A percentile compares a stretch with the other conserved stretches of the same genome.
These are phyloP conservation scores for Phenganax marumi DNA, from an alignment of 92 coral and sea anemone species.

Conservation along the genomic window DNA sequence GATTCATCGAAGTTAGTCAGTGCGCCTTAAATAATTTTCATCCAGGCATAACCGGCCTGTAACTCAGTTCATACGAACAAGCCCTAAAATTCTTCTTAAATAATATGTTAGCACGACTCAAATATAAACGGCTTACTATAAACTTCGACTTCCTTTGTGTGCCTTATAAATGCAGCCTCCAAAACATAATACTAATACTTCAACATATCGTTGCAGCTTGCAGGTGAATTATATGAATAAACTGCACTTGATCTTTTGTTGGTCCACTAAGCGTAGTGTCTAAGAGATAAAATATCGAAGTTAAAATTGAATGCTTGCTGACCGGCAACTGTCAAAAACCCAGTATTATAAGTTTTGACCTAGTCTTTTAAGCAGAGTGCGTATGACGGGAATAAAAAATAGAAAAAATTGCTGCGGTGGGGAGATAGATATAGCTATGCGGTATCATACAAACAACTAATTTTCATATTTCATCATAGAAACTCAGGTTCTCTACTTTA, in stretches of 20 bases:
- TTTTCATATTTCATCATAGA: too few species aligned
- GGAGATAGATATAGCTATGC: too few species aligned
- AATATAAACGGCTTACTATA: conserved; percentile 3
- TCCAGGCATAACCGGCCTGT: conserved; percentile 1
- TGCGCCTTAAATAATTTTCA: background rate
- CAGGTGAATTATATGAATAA: background rate
- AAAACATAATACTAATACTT: background rate
- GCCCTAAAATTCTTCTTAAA: background rate
- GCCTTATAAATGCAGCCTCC: background rate
- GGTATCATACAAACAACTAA: too few species aligned
- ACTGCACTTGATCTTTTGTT: background rate
- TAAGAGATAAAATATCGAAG: background rate
- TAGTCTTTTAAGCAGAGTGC: background rate
- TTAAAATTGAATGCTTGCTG: background rate
- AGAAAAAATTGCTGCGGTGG: too few species aligned
- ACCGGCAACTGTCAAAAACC: background rate
- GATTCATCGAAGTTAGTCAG: too few species aligned
- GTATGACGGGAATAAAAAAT: background rate
- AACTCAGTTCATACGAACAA: background rate
- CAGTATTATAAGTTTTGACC: background rate
- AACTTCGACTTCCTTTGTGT: conserved; percentile 1
- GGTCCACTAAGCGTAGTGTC: background rate
- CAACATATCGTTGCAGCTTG: background rate
- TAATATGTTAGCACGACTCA: background rate
- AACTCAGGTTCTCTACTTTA: too few species aligned